Conservation (phyloP, 2,888 invertebrate genomes). For the Mythimna lalbum region DNA sequence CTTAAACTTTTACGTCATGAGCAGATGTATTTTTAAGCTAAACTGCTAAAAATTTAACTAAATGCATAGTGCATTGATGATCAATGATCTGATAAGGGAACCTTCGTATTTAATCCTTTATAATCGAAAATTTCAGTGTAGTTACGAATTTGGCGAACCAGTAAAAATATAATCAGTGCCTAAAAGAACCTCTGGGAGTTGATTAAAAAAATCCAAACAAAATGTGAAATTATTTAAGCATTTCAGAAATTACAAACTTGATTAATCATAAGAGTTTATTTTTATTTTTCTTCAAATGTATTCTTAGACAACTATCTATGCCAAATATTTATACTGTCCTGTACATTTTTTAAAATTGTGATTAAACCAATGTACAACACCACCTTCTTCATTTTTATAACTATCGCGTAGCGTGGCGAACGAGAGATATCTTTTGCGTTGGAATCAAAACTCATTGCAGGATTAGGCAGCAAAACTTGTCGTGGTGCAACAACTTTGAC, state of each 20-base stretch:
- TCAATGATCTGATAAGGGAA: constrained; percentile 65
- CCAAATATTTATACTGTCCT: constrained; percentile 85
- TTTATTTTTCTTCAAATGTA: constrained; percentile 80
- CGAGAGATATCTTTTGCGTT: neutral
- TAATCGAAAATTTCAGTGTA: constrained; percentile 65
- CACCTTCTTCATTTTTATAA: constrained; percentile 64
- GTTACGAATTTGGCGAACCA: constrained; percentile 76
- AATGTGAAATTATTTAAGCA: constrained; percentile 78
- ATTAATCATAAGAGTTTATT: constrained; percentile 81
- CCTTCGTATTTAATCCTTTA: constrained; percentile 52
- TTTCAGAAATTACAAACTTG: constrained; percentile 82
- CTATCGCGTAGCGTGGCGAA: neutral
- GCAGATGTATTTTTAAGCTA: constrained; percentile 67
- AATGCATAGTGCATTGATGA: constrained; percentile 53
- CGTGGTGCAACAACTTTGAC: neutral
- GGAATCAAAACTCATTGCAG: neutral
- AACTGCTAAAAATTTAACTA: constrained; percentile 61
- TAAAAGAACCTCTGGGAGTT: constrained; percentile 86
- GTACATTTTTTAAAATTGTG: constrained; percentile 81
- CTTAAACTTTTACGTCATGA: constrained; percentile 73
- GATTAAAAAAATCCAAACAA: constrained; percentile 72
- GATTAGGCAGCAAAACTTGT: neutral
- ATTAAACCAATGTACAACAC: constrained; percentile 77
- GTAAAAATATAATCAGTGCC: constrained; percentile 76
- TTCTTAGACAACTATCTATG: constrained; percentile 81